These are phyloP conservation scores for Trachymyrmex septentrionalis DNA, from an alignment of 1,140 invertebrate species.

Conservation along the genomic window DNA sequence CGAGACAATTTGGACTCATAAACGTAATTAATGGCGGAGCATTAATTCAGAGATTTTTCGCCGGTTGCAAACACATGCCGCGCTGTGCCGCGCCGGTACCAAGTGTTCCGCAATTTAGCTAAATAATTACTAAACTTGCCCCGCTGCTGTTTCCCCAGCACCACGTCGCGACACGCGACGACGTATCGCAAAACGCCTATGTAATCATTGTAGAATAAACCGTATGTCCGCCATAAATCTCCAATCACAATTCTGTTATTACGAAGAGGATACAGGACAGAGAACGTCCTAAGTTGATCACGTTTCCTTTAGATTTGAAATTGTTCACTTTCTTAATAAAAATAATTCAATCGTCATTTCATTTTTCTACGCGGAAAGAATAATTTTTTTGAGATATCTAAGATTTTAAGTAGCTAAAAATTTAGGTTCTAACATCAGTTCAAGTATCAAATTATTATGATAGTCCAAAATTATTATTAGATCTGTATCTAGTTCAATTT, in stretches of 20 bases:
- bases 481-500: too few relatives aligned
- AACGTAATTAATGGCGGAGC: slow-evolving; percentile 85
- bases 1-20: slow-evolving; percentile 85
- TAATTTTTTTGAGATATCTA: too few relatives aligned
- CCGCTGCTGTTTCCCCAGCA: slow-evolving; percentile 23
- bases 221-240: not conserved
- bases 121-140: slow-evolving; percentile 86
- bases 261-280: not conserved
- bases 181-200: slow-evolving; percentile 68
- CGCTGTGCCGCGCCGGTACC: slow-evolving; percentile 82
- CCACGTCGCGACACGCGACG: slow-evolving; percentile 55
- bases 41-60: slow-evolving; percentile 86
- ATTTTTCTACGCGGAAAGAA: not conserved
- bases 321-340: not conserved
- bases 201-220: slow-evolving; percentile 49
- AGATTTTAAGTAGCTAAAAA: not conserved
- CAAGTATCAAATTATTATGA: too few relatives aligned
- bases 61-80: slow-evolving; percentile 83
- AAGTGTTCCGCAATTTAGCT: slow-evolving; percentile 85
- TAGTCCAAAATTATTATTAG: too few relatives aligned
- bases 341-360: not conserved
- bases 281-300: not conserved
- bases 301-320: not conserved
- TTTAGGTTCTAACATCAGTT: too few relatives aligned
- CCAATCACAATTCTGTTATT: slow-evolving; percentile 1